phyloP scores from a whole-genome alignment of 1,140 invertebrate species.

The Cydia pomonella region DNA sequence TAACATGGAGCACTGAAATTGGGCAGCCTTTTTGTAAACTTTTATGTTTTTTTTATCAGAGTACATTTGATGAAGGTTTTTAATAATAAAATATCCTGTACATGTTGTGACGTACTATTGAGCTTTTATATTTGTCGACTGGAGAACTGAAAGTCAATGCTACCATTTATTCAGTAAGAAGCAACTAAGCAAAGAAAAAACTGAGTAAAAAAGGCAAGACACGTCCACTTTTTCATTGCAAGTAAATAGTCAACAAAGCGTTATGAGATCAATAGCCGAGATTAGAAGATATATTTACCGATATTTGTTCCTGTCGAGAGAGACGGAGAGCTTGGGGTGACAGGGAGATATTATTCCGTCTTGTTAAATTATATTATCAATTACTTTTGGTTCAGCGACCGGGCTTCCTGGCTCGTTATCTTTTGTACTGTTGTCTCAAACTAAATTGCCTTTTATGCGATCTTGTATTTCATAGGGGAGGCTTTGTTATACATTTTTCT shows the following conservation, averaged over 20 bases:
- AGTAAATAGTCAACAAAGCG: constrained; percentile 32
- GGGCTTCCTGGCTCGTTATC: constrained; percentile 43
- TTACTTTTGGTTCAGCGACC: constrained; percentile 54
- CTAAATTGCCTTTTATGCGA: constrained; percentile 31
- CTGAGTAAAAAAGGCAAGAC: neutral
- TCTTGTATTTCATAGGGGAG: constrained; percentile 9
- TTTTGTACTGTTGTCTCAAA: constrained; percentile 42
- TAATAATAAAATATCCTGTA: too few species aligned
- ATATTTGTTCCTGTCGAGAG: constrained; percentile 71
- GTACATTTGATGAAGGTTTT: too few species aligned
- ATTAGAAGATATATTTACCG: constrained; percentile 60
- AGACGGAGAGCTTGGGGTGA: constrained; percentile 63
- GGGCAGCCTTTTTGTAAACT: too few species aligned
- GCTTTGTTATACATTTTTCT: neutral
- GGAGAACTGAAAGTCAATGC: neutral
- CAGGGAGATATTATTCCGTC: constrained; percentile 70
- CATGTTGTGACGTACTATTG: too few species aligned
- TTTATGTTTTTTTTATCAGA: too few species aligned
- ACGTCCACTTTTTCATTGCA: neutral
- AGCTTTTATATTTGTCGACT: too few species aligned
- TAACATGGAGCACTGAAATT: too few species aligned
- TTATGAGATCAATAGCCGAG: constrained; percentile 57
- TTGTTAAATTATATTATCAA: constrained; percentile 75
- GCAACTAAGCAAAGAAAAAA: neutral
- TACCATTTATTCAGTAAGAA: neutral